Conservation (phyloP, 2,113 vertebrate species). For the Bubo blakistoni region DNA sequence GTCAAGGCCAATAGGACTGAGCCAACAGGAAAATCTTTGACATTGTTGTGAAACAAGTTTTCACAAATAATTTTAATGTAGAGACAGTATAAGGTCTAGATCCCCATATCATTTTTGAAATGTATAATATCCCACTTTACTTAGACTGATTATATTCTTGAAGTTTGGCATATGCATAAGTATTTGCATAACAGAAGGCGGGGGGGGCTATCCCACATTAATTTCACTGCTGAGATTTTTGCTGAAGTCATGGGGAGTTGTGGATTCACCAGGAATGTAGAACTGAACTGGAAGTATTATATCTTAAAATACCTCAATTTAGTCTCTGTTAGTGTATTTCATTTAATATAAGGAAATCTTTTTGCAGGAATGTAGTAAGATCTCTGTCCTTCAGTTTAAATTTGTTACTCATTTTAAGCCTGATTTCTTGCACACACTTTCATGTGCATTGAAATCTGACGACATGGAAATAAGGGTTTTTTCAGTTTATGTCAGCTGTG, state of each 20-base stretch:
- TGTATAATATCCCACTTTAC: background rate
- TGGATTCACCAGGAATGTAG: background rate
- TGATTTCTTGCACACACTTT: constrained; percentile 30
- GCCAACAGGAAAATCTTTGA: background rate
- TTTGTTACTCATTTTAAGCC: constrained; percentile 27
- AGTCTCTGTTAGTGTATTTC: background rate
- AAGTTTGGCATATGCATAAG: background rate
- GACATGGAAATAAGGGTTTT: background rate
- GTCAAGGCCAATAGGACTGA: background rate
- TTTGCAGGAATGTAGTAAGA: background rate
- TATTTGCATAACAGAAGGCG: background rate
- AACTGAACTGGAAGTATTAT: background rate
- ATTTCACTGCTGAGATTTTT: background rate
- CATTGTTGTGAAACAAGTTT: background rate
- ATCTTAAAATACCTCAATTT: background rate
- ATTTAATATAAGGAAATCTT: background rate
- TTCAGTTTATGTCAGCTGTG: background rate
- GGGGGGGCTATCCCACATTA: background rate
- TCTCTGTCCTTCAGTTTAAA: background rate
- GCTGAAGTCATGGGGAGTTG: background rate
- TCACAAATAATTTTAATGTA: background rate
- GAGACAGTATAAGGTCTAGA: background rate
- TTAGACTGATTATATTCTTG: background rate
- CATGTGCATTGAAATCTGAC: constrained; percentile 17
- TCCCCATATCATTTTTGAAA: background rate